phyloP scores from a whole-genome alignment of 2,888 invertebrate genomes.

The Corbicula japonica region DNA sequence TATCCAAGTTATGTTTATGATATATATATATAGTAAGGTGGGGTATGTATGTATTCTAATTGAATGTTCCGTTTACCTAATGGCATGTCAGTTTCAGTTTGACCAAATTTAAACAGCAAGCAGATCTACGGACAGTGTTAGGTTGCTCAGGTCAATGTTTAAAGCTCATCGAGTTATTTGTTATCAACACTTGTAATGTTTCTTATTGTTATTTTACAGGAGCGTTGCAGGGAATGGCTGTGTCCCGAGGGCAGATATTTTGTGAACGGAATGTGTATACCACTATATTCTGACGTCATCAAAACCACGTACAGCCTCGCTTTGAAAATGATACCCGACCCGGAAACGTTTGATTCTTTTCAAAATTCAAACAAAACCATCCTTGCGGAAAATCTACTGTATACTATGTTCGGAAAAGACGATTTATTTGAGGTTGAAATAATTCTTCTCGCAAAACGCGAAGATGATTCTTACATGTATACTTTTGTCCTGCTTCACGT shows the following conservation, averaged over 20 bases:
- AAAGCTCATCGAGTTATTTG: no score
- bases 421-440: conserved; percentile 26
- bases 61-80: no score
- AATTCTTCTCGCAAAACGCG: conserved; percentile 31
- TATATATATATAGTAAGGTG: no score
- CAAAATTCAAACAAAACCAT: conserved; percentile 31
- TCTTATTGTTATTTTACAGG: conserved; percentile 37
- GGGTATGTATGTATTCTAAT: no score
- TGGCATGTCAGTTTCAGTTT: no score
- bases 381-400: conserved; percentile 17
- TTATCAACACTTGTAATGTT: no score
- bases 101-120: no score
- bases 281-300: conserved; percentile 26
- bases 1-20: no score
- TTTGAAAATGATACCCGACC: conserved; percentile 31
- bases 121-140: no score
- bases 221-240: conserved; percentile 59
- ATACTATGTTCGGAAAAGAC: conserved; percentile 28
- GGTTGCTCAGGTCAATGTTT: no score
- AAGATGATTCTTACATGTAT: conserved; percentile 36
- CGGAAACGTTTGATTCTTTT: conserved; percentile 1
- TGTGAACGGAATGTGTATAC: conserved; percentile 39
- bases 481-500: conserved; percentile 32
- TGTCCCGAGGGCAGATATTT: conserved; percentile 43
- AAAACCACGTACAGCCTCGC: conserved; percentile 35